Base-by-base conservation (phyloP, 2,113 vertebrate species). In the Microcebus murinus region DNA sequence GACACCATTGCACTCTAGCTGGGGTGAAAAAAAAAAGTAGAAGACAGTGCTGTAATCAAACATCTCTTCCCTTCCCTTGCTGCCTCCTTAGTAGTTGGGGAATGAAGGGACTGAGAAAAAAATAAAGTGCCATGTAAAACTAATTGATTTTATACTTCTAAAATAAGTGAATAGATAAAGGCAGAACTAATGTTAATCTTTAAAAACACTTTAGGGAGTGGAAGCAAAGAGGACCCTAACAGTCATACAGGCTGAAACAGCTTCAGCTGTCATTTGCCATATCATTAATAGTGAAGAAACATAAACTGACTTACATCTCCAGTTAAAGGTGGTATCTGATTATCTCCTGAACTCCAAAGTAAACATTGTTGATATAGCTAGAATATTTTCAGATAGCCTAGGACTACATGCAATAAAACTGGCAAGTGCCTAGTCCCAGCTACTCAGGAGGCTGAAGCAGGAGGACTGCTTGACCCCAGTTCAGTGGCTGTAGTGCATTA, bases 121-220 rank as follows among this genome's bases (percentile, higher is more conserved):
- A 84, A 42, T 45, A 67, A 91, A 74, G 59, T 14, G 13, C 34
- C 61, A 80, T 84, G 50, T 91, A 93, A 96, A 96, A 91, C 79
- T 29, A 95, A 93, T 57, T 94, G 50, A 90, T 79, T 95, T 96
- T 96, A 95, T 80, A 96, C 45, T 96, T 77, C 85, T 52, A 87
- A 95, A 97, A 94, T 77, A 96, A 96, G 91, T 86, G 68, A 90
- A 79, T 84, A 70, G 34, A 71, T 80, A 65, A 96, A 94, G 29
- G 55, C 52, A 94, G 68, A 91, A 92, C 15, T 94, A 50, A 91
- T 85, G 12, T 42, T 57, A 90, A 84, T 77, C 45, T 95, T 42
- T 45, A n/a, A 87, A 95, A 96, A 92, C 36, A 83, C 36, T 65
- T 48, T 93, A 48, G 48, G 59, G 61, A 95, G 21, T 95, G 36